Evolutionary conservation across 2,888 invertebrate genomes (phyloP).

Genomic region (Elysia crispata): DNA sequence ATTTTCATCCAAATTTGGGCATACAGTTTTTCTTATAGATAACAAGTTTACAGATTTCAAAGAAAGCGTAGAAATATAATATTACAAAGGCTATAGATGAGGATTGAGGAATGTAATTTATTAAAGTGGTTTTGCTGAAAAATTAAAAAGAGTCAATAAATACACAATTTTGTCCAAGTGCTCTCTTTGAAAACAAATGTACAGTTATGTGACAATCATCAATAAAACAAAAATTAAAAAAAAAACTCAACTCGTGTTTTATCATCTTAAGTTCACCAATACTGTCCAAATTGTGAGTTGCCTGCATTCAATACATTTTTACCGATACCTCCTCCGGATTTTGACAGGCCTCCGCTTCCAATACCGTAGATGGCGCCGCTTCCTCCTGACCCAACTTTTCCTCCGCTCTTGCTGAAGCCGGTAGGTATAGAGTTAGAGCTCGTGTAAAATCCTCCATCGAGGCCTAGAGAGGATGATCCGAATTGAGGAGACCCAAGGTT

Average conservation of each 20-base stretch:
- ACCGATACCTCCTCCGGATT: background rate
- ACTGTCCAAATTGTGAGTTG: constrained; percentile 17
- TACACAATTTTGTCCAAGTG: too few species aligned
- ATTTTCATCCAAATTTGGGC: too few species aligned
- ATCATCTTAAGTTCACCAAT: background rate
- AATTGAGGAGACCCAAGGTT: background rate
- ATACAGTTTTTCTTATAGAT: too few species aligned
- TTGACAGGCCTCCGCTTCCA: background rate
- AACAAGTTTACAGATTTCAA: too few species aligned
- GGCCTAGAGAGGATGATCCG: background rate
- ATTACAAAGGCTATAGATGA: too few species aligned
- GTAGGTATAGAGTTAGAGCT: background rate
- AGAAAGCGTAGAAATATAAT: too few species aligned
- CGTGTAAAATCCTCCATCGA: constrained; percentile 18
- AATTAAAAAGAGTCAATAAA: too few species aligned
- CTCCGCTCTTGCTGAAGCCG: too few species aligned
- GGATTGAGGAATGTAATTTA: too few species aligned
- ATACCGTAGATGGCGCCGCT: background rate
- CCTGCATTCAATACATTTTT: constrained; percentile 10
- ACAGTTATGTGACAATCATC: background rate
- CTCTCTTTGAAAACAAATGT: too few species aligned
- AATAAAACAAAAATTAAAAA: background rate
- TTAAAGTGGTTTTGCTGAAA: too few species aligned
- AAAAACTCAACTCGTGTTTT: background rate
- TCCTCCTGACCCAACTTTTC: background rate